These are phyloP conservation scores for Candidula unifasciata DNA, from an alignment of 2,888 invertebrate species.

Conservation along the genomic window DNA sequence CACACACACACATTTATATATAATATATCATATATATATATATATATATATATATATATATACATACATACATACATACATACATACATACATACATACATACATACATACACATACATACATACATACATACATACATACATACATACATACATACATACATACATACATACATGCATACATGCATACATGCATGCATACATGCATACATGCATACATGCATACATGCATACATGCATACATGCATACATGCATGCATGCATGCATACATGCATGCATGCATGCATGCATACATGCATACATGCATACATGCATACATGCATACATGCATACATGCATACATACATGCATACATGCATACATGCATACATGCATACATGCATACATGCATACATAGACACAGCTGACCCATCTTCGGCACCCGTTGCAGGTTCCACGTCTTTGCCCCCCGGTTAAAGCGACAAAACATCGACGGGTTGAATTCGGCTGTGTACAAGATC, in stretches of 20 bases:
- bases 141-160: no score
- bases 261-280: neutral
- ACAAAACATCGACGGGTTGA: slow-evolving; percentile 33
- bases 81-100: no score
- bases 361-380: slow-evolving; percentile 25
- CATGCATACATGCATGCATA: no score
- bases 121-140: no score
- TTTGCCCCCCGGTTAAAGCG: neutral
- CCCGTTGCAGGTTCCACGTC: slow-evolving; percentile 21
- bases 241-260: neutral
- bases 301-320: slow-evolving; percentile 27
- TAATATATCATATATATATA: no score
- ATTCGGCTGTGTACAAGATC: slow-evolving; percentile 6
- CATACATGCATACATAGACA: neutral
- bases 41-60: no score
- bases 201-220: neutral
- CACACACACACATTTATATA: no score
- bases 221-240: neutral
- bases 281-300: slow-evolving; percentile 29
- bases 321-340: slow-evolving; percentile 26
- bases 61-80: no score
- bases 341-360: slow-evolving; percentile 31
- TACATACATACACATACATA: no score
- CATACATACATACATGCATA: no score
- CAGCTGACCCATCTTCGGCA: no score